Evolutionary conservation across 2,888 invertebrate genomes (phyloP), one percentile per base, ranked within the genome.

Genomic region (Drosophila neonasuta): DNA sequence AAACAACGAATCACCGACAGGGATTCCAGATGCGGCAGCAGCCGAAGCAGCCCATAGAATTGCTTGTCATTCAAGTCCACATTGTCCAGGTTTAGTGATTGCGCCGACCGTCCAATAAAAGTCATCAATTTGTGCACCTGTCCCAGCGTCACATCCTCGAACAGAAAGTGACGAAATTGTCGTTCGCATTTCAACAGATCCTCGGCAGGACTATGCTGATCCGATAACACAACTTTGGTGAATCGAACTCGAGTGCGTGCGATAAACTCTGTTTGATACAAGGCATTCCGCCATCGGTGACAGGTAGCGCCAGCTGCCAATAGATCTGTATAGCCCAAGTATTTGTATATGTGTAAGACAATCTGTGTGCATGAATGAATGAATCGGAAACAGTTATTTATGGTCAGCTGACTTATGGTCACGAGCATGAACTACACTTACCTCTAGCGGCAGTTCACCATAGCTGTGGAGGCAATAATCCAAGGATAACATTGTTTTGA

Each of bases 31-130:
- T 93, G 93, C 15, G 90, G 90, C 79, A 94, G 92, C 70, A 92
- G 91, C 66, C 92, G 92, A 42, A 95, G 80, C 48, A 94, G 92
- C 59, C 92, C 90, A 48, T 93, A 92, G 85, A 94, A 93, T 54
- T 92, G 92, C 83, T 93, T 94, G 80, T 94, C 94, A 80, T 93
- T 93, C 62, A 94, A 90, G 88, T 94, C 94, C 87, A 94, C 94
- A 79, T 92, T 92, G 66, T 92, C 92, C 64, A 94, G 88, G 36
- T 92, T 92, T 30, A 94, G 89, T 68, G 92, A 92, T 72, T 90
- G 91, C 24, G 94, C 92, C 7, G 91, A 90, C 44, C 92, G 91
- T n/a, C 94, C 94, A 79, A 93, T 91, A 80, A 91, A 92, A 46
- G 92, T 90, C 92, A 94, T 94, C 82, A 94, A 92, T 32, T 89